A percentile compares a stretch with the other conserved stretches of the same genome.
Evolutionary conservation across 2,113 vertebrate genomes (phyloP).

Genomic region (Elanoides forficatus): DNA sequence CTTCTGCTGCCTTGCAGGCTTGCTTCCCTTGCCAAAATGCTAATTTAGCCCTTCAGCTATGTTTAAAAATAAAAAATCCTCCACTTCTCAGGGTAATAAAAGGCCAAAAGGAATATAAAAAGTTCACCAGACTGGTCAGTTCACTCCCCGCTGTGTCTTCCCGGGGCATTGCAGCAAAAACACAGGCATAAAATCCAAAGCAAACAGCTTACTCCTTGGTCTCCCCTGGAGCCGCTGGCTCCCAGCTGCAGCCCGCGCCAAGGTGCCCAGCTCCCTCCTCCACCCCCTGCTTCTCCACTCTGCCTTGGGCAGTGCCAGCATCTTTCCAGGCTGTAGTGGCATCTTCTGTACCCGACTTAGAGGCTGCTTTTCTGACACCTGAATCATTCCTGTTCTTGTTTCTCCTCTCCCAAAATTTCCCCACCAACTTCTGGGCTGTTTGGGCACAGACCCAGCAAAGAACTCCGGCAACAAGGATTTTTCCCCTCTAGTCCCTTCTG

Average conservation of each 20-base stretch:
- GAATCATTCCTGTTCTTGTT: neutral
- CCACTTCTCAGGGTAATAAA: conserved; percentile 50
- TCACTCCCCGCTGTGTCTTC: conserved; percentile 49
- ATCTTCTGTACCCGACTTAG: neutral
- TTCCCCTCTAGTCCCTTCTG: neutral
- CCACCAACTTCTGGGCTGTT: neutral
- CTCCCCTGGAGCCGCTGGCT: neutral
- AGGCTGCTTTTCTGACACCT: neutral
- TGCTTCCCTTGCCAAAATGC: conserved; percentile 30
- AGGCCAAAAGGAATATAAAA: conserved; percentile 63
- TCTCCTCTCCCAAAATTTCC: neutral
- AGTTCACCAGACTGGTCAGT: conserved; percentile 66
- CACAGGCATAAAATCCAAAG: conserved; percentile 45
- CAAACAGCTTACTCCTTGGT: conserved; percentile 27
- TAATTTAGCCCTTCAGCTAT: conserved; percentile 57
- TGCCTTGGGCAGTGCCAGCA: neutral
- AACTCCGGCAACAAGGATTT: neutral
- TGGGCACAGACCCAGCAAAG: neutral
- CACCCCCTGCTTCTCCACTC: neutral
- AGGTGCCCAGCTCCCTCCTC: neutral
- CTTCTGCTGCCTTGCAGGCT: conserved; percentile 33
- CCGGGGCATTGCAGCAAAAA: conserved; percentile 54
- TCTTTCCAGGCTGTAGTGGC: neutral
- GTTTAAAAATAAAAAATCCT: conserved; percentile 60
- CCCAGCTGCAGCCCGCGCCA: neutral